These are phyloP conservation scores for Sylvicola cinctus DNA, from an alignment of 2,888 invertebrate genomes.

Conservation along the genomic window DNA sequence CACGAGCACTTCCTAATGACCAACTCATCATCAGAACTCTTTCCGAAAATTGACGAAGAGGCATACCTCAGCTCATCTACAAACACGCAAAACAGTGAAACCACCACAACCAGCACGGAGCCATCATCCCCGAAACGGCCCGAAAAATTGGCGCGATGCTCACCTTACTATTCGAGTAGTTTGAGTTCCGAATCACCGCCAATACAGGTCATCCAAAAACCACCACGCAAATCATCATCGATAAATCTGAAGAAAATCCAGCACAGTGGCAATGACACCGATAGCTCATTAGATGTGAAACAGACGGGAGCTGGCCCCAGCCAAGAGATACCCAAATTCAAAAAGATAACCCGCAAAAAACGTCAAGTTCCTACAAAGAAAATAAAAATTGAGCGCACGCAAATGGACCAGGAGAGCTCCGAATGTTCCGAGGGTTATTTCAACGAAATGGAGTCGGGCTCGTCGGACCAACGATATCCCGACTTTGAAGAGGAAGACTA, in stretches of 20 bases:
- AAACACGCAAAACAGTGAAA: slow-evolving; percentile 31
- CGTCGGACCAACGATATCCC: neutral
- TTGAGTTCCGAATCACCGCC: slow-evolving; percentile 54
- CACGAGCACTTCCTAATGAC: slow-evolving; percentile 36
- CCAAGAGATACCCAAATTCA: slow-evolving; percentile 8
- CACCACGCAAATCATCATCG: slow-evolving; percentile 40
- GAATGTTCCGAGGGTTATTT: slow-evolving; percentile 48
- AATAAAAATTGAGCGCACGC: slow-evolving; percentile 16
- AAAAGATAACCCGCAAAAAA: slow-evolving; percentile 29
- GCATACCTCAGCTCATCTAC: slow-evolving; percentile 26
- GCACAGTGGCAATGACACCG: slow-evolving; percentile 54
- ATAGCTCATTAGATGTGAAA: slow-evolving; percentile 40
- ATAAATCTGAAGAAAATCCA: slow-evolving; percentile 43
- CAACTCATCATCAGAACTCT: slow-evolving; percentile 27
- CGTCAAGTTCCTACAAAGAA: slow-evolving; percentile 31
- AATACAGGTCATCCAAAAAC: slow-evolving; percentile 36
- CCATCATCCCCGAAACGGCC: slow-evolving; percentile 23
- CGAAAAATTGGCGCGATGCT: slow-evolving; percentile 40
- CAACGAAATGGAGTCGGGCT: slow-evolving; percentile 35
- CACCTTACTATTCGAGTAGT: slow-evolving; percentile 56
- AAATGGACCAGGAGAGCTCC: slow-evolving; percentile 32
- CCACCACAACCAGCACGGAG: slow-evolving; percentile 23
- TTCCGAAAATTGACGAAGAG: slow-evolving; percentile 32
- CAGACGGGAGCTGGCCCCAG: slow-evolving; percentile 22
- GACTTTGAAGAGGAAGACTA: slow-evolving; percentile 1